Percentiles rank a stretch among this genome's conserved stretches.
phyloP scores from a whole-genome alignment of 2,113 vertebrate species.

The Nibea coibor region DNA sequence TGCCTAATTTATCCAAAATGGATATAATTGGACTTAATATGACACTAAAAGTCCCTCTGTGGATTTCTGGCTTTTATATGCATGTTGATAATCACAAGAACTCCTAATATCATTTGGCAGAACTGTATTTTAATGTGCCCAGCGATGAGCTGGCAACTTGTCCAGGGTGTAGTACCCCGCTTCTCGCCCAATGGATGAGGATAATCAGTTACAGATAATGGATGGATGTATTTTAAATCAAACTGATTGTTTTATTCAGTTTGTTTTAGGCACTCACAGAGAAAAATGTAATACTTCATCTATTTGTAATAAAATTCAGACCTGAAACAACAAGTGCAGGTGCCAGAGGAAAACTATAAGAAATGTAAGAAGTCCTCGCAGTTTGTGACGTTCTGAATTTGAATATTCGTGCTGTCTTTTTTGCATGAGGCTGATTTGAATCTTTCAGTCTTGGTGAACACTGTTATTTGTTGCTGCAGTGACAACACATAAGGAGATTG shows the following conservation, averaged over 20 bases:
- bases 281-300: not conserved
- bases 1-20: not conserved
- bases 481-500: slow-evolving; percentile 6
- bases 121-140: too few relatives aligned
- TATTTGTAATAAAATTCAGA: not conserved
- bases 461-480: slow-evolving; percentile 6
- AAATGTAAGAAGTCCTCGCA: not conserved
- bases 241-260: too few relatives aligned
- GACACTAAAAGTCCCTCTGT: too few relatives aligned
- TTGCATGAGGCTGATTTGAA: not conserved
- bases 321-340: not conserved
- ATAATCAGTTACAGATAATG: too few relatives aligned
- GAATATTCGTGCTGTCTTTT: not conserved
- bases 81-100: too few relatives aligned
- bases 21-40: too few relatives aligned
- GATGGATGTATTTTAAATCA: too few relatives aligned
- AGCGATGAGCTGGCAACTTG: too few relatives aligned
- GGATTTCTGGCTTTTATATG: too few relatives aligned
- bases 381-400: not conserved
- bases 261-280: not conserved
- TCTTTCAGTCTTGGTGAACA: not conserved
- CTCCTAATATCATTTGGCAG: too few relatives aligned
- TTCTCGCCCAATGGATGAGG: too few relatives aligned
- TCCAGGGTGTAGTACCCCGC: too few relatives aligned
- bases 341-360: not conserved